These are phyloP conservation scores for Watsonalla cultraria DNA, from an alignment of 2,888 invertebrate species.

Conservation along the genomic window DNA sequence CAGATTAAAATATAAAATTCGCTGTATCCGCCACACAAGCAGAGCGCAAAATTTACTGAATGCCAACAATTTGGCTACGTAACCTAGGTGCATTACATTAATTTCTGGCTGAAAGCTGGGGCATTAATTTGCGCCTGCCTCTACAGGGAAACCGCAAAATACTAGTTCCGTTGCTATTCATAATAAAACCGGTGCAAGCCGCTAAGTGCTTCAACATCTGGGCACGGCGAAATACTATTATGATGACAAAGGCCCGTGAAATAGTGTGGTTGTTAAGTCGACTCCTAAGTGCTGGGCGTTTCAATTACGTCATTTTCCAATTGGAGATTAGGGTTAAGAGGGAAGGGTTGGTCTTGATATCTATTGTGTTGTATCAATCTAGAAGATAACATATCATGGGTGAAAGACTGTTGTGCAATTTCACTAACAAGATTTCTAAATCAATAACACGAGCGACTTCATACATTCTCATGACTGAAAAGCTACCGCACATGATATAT, in stretches of 20 bases:
- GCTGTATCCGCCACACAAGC: constrained; percentile 33
- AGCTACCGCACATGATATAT: no score
- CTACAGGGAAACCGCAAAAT: constrained; percentile 72
- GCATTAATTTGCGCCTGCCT: constrained; percentile 75
- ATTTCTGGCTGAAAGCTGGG: constrained; percentile 73
- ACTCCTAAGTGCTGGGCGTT: not conserved
- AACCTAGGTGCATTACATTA: constrained; percentile 76
- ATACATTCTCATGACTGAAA: no score
- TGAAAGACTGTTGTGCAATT: no score
- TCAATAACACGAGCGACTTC: no score
- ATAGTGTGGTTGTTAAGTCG: constrained; percentile 17
- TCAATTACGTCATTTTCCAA: not conserved
- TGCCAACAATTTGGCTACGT: constrained; percentile 69
- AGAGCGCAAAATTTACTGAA: constrained; percentile 58
- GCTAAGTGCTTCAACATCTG: constrained; percentile 75
- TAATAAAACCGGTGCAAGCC: constrained; percentile 73
- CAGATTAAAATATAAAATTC: constrained; percentile 51
- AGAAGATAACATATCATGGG: no score
- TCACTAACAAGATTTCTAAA: no score
- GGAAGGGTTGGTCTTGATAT: no score
- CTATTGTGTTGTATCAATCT: no score
- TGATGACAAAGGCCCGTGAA: constrained; percentile 55
- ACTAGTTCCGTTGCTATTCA: constrained; percentile 76
- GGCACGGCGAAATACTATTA: constrained; percentile 65
- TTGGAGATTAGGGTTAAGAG: not conserved